Percentiles rank a stretch among this genome's conserved stretches.
phyloP scores from a whole-genome alignment of 2,113 vertebrate species.

The Eretmochelys imbricata region DNA sequence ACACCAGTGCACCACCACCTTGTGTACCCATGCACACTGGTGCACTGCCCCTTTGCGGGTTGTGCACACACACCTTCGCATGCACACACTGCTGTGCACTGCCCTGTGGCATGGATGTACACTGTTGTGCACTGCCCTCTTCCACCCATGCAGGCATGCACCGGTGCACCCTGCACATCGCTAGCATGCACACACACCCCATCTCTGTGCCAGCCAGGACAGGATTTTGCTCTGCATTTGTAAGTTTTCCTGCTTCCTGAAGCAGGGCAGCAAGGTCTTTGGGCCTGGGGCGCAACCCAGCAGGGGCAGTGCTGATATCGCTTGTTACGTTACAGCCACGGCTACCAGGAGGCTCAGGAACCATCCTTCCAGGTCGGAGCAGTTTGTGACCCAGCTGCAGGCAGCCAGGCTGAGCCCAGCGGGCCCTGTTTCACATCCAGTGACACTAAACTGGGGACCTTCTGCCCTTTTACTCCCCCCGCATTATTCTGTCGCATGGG shows the following conservation, averaged over 20 bases:
- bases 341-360: neutral
- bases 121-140: neutral
- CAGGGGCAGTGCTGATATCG: neutral
- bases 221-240: rapidly evolving
- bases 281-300: too few species aligned
- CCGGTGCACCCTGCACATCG: too few species aligned
- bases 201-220: neutral
- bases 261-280: neutral
- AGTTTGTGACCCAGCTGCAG: rapidly evolving
- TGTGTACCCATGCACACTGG: too few species aligned
- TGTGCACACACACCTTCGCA: too few species aligned
- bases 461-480: too few species aligned
- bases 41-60: too few species aligned
- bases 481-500: too few species aligned
- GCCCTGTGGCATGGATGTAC: too few species aligned
- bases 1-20: too few species aligned
- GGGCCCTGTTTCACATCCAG: neutral
- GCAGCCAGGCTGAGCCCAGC: neutral
- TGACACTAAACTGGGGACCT: too few species aligned
- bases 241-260: rapidly evolving
- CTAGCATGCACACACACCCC: rapidly evolving
- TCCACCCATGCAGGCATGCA: rapidly evolving
- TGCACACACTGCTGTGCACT: too few species aligned
- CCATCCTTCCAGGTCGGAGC: rapidly evolving
- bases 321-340: neutral